Percentiles rank a stretch among this genome's conserved stretches.
phyloP scores from a whole-genome alignment of 2,888 invertebrate genomes.

The Andrena marginata region DNA sequence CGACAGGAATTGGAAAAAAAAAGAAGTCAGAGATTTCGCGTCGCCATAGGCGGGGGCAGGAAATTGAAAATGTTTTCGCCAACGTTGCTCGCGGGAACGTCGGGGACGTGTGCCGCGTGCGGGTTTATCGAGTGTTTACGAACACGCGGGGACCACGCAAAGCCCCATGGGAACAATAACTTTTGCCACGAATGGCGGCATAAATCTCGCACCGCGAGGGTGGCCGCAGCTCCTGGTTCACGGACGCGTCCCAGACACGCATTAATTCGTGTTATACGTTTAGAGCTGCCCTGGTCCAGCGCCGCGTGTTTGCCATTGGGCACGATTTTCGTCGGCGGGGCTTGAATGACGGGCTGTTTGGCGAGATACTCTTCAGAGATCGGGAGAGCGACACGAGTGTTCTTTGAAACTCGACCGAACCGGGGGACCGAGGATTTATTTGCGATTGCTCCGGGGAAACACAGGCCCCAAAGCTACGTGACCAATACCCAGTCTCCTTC shows the following conservation, averaged over 20 bases:
- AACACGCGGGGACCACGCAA: conserved; percentile 40
- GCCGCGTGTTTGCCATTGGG: background rate
- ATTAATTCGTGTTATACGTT: conserved; percentile 32
- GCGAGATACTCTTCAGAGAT: background rate
- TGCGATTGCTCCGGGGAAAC: background rate
- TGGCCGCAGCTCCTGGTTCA: conserved; percentile 29
- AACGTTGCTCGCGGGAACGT: conserved; percentile 7
- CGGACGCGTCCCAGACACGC: conserved; percentile 25
- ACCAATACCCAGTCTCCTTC: background rate
- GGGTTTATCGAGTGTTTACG: conserved; percentile 35
- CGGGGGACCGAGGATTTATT: background rate
- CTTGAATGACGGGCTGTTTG: background rate
- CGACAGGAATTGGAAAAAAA: conserved; percentile 2
- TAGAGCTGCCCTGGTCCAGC: conserved; percentile 1
- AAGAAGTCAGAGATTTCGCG: background rate
- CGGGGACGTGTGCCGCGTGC: conserved; percentile 10
- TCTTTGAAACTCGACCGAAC: background rate
- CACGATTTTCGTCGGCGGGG: background rate
- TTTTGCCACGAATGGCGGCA: conserved; percentile 43
- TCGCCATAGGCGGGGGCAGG: background rate
- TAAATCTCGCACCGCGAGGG: conserved; percentile 41
- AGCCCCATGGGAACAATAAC: conserved; percentile 54
- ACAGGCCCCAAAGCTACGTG: background rate
- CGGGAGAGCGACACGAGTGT: background rate
- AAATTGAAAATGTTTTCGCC: background rate